Evolutionary conservation across 2,888 invertebrate genomes (phyloP).

Genomic region (Hofmannophila pseudospretella): DNA sequence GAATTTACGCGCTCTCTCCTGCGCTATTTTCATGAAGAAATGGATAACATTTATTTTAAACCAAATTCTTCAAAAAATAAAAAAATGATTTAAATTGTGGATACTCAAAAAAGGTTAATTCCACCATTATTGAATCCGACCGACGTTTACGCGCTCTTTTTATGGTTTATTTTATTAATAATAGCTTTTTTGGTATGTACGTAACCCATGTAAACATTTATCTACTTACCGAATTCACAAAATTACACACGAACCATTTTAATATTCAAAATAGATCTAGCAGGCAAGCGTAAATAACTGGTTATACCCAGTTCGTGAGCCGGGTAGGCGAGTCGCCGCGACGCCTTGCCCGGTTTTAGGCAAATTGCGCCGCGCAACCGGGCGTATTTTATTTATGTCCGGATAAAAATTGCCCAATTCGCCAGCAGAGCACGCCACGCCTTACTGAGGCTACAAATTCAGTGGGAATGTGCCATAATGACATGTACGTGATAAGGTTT

Average conservation of each 20-base stretch:
- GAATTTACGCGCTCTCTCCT: too few relatives aligned
- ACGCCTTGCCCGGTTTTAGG: constrained; percentile 50
- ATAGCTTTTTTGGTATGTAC: too few relatives aligned
- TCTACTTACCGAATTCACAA: too few relatives aligned
- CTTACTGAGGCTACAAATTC: constrained; percentile 33
- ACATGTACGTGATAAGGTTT: constrained; percentile 29
- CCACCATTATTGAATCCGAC: too few relatives aligned
- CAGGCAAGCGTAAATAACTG: constrained; percentile 22
- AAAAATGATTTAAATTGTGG: too few relatives aligned
- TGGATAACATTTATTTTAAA: too few relatives aligned
- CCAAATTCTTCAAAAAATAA: too few relatives aligned
- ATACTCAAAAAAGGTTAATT: too few relatives aligned
- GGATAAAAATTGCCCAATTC: constrained; percentile 64
- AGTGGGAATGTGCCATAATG: constrained; percentile 22
- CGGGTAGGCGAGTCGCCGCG: constrained; percentile 15
- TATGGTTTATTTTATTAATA: too few relatives aligned
- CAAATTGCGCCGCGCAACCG: constrained; percentile 57
- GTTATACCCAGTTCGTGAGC: constrained; percentile 22
- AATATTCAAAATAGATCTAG: constrained; percentile 11
- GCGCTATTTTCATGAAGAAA: too few relatives aligned
- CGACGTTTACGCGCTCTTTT: too few relatives aligned
- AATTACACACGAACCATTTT: constrained; percentile 15
- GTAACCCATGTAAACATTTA: too few relatives aligned
- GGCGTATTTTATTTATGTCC: constrained; percentile 64
- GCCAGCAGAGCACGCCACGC: constrained; percentile 30